Percentiles rank a stretch among this genome's conserved stretches.
Conservation (phyloP, 2,113 vertebrate genomes). For the Oreamnos americanus region DNA sequence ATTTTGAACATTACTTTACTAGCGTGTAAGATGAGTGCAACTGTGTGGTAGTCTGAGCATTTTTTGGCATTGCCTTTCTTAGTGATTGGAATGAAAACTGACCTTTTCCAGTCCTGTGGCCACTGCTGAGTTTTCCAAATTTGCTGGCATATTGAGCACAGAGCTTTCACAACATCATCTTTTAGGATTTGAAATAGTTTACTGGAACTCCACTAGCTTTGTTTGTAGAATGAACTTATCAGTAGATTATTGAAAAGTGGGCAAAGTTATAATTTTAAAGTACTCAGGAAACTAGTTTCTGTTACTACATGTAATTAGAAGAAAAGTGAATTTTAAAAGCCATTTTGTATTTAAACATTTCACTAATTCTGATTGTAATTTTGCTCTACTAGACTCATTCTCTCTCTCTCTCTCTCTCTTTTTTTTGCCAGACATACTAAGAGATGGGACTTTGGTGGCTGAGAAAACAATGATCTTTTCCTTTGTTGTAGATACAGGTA, state of each 20-base stretch:
- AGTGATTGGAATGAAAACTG: no score
- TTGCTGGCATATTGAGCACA: no score
- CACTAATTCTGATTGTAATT: neutral
- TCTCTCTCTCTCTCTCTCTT: neutral
- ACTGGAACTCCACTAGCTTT: no score
- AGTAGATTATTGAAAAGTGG: neutral
- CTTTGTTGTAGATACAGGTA: neutral
- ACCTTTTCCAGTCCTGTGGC: no score
- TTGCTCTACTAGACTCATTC: neutral
- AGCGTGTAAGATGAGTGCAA: no score
- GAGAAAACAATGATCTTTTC: neutral
- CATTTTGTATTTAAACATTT: neutral
- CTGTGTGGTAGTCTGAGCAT: no score
- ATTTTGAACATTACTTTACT: no score
- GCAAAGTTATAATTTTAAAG: neutral
- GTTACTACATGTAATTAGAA: neutral
- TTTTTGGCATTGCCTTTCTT: no score
- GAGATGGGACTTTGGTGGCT: neutral
- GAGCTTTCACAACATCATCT: no score
- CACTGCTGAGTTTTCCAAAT: no score
- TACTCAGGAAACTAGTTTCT: neutral
- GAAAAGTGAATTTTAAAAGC: neutral
- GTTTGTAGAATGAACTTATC: neutral
- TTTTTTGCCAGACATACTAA: neutral
- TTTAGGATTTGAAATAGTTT: no score